Evolutionary conservation across 2,113 vertebrate genomes (phyloP).

Genomic region (Leptobrachium leishanense): DNA sequence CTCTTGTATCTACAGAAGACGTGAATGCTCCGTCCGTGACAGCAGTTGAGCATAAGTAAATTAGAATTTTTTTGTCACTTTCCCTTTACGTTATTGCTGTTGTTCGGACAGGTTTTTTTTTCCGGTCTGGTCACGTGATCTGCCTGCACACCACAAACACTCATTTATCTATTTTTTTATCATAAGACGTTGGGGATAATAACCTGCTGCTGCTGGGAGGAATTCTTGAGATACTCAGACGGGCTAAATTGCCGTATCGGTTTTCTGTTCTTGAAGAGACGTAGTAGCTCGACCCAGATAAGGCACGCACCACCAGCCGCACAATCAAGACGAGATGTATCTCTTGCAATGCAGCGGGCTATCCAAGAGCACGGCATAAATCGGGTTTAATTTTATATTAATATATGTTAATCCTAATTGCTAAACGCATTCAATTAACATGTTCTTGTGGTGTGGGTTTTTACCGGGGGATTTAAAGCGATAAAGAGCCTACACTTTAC

Average conservation of each 20-base stretch:
- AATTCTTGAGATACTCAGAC: not conserved
- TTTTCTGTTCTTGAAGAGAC: not conserved
- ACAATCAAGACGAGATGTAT: not conserved
- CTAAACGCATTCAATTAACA: slow-evolving; percentile 23
- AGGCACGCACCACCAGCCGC: not conserved
- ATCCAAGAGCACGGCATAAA: slow-evolving; percentile 7
- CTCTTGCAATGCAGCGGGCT: not conserved
- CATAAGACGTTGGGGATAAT: not conserved
- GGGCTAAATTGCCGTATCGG: slow-evolving; percentile 7
- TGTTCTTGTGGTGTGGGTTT: not conserved
- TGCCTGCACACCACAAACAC: not conserved
- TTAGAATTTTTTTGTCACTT: too few species aligned
- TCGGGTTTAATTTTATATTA: slow-evolving; percentile 40
- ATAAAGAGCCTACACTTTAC: slow-evolving; percentile 15
- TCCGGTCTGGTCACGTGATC: not conserved
- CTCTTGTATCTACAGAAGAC: too few species aligned
- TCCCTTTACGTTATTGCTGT: too few species aligned
- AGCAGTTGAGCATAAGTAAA: too few species aligned
- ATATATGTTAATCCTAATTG: slow-evolving; percentile 49
- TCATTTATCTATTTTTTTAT: not conserved
- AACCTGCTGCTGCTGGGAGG: not conserved
- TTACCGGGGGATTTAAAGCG: slow-evolving; percentile 16
- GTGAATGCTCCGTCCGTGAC: too few species aligned
- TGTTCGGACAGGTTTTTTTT: not conserved
- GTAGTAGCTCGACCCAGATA: not conserved